Evolutionary conservation across 2,888 invertebrate species (phyloP).

Genomic region (Crossocerus cetratus): DNA sequence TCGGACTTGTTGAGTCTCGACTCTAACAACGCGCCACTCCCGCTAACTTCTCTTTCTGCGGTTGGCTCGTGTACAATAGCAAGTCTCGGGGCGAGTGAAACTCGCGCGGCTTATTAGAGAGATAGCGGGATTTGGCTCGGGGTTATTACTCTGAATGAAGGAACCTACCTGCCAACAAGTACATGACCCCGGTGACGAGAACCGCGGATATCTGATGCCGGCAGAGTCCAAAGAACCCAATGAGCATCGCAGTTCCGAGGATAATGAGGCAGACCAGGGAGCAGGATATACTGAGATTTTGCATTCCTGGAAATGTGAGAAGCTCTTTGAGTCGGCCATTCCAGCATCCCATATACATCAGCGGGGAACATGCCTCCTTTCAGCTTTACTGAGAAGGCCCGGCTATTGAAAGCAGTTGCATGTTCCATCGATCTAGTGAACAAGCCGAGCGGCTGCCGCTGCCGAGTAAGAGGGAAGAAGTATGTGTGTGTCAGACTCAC

Average conservation of each 20-base stretch:
- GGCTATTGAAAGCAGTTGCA: no score
- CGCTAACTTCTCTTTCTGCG: neutral
- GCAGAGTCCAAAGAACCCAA: constrained; percentile 92
- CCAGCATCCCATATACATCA: no score
- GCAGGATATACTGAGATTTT: constrained; percentile 96
- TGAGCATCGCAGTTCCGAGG: constrained; percentile 90
- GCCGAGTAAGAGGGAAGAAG: constrained; percentile 13
- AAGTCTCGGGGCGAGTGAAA: no score
- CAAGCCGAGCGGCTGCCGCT: neutral
- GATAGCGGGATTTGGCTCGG: no score
- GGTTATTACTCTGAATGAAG: neutral
- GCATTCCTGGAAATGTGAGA: constrained; percentile 85
- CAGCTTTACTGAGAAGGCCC: no score
- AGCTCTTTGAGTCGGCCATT: no score
- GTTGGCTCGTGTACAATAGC: constrained; percentile 1
- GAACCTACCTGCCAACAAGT: constrained; percentile 89
- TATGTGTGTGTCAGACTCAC: constrained; percentile 65
- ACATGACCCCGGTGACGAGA: constrained; percentile 95
- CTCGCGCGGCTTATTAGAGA: no score
- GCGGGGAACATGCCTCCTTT: neutral
- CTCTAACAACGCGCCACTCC: neutral
- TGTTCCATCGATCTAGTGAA: neutral
- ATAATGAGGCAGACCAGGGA: constrained; percentile 94
- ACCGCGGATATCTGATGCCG: constrained; percentile 96
- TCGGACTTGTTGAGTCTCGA: no score